A percentile compares a stretch with the other conserved stretches of the same genome.
Conservation (phyloP, 2,888 invertebrate species). For the Agrotis ipsilon region DNA sequence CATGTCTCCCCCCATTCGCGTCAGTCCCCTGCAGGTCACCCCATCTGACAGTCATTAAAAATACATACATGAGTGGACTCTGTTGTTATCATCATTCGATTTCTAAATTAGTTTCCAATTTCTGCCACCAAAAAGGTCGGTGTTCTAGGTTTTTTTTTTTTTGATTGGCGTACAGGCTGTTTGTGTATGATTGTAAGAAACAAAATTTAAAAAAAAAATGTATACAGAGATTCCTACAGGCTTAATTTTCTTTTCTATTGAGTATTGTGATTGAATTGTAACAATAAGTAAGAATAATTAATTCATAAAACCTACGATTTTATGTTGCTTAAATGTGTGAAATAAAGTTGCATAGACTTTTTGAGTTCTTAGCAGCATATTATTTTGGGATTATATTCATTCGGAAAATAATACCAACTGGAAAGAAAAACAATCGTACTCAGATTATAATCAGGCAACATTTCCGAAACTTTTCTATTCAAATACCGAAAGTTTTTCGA, state of each 20-base stretch:
- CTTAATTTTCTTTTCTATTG: no score
- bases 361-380: not conserved
- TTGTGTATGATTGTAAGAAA: no score
- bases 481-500: conserved; percentile 23
- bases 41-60: conserved; percentile 47
- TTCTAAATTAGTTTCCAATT: conserved; percentile 31
- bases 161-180: no score
- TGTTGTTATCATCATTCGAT: conserved; percentile 30
- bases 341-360: not conserved
- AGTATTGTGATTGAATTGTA: not conserved
- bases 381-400: not conserved
- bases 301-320: not conserved
- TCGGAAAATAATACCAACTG: not conserved
- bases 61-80: conserved; percentile 38
- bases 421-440: conserved; percentile 9
- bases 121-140: not conserved
- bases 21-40: conserved; percentile 4
- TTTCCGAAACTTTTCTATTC: conserved; percentile 17
- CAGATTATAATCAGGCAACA: conserved; percentile 13
- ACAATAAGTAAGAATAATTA: not conserved
- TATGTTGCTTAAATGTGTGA: not conserved
- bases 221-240: no score
- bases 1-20: conserved; percentile 38
- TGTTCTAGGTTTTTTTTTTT: not conserved
- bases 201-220: no score